These are phyloP conservation scores for Ochotona princeps DNA, from an alignment of 2,113 vertebrate species.

Conservation along the genomic window DNA sequence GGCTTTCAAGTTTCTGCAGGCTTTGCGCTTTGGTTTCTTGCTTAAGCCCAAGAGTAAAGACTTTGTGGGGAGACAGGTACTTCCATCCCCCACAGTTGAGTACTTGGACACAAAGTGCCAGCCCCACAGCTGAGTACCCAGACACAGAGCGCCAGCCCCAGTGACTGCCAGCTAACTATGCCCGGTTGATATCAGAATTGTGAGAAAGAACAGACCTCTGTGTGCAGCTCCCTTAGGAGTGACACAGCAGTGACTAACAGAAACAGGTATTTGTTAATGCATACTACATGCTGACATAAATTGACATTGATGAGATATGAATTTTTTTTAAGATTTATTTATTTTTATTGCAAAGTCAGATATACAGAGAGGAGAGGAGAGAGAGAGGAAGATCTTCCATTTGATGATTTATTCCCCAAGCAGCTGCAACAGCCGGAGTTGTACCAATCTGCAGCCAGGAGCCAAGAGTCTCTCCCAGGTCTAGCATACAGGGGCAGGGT, in stretches of 20 bases:
- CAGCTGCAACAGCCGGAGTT: too few species aligned
- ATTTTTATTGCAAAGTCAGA: too few species aligned
- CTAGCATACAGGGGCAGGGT: too few species aligned
- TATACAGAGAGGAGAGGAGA: too few species aligned
- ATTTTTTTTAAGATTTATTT: not conserved
- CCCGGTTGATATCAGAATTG: not conserved
- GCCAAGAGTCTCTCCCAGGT: too few species aligned
- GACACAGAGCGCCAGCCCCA: too few species aligned
- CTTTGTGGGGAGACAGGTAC: too few species aligned
- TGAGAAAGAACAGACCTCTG: not conserved
- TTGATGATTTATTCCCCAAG: too few species aligned
- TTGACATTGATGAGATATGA: not conserved
- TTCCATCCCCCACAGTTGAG: not conserved
- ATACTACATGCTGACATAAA: not conserved
- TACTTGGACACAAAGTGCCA: too few species aligned
- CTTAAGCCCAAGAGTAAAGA: not conserved
- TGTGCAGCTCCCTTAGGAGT: not conserved
- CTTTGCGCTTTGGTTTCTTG: not conserved
- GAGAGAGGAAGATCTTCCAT: too few species aligned
- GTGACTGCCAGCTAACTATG: not conserved
- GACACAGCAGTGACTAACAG: not conserved
- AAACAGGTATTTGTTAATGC: not conserved
- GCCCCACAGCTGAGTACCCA: too few species aligned
- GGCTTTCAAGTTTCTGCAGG: not conserved
- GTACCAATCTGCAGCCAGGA: too few species aligned